Base-by-base conservation (phyloP, 2,113 vertebrate species). In the Mystacornis crossleyi region DNA sequence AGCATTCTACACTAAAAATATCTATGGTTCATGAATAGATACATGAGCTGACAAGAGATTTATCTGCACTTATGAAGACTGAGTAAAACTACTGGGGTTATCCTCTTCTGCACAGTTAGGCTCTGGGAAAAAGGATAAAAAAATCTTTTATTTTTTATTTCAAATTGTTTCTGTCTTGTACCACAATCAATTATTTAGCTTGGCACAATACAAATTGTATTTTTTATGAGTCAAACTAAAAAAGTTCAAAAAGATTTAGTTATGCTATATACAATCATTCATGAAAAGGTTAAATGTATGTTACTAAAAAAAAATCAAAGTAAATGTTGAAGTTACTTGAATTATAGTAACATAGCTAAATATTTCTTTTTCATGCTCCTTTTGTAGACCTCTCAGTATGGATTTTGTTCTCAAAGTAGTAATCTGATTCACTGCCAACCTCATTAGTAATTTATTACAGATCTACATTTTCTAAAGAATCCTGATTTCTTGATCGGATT, bases 371-470 rank as follows among this genome's bases (percentile, higher is more conserved):
- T 28, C 29, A 51, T 13, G 25, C 7, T 38, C 23, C 38, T 69
- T 58, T 58, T 83, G 70, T 14, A 48, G 40, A 77, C 47, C 25
- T 61, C 20, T 89, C 55, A 20, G 34, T 61, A 77, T 23, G 23
- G 50, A 91, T 75, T 33, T 4, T 45, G 34, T 43, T 89, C 62
- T 61, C 12, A 33, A 64, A 67, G 75, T 29, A 83, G 34, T 48
- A n/a, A 92, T 69, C n/a, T 93, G 54, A 81, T 43, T 64, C 64
- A 83, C 34, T 81, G 50, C 53, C 69, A 74, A 53, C 25, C 69
- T 93, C 85, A 69, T 91, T 81, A 87, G 67, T 21, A 73, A 86
- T 83, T 88, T 86, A 69, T 51, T 74, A 89, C 64, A 86, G 73
- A 70, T 7, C 17, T 66, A 87, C 66, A 42, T 91, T 90, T 79